A percentile compares a stretch with the other conserved stretches of the same genome.
Conservation (phyloP, 23 tunicate species). For the Ascidia mentula region DNA sequence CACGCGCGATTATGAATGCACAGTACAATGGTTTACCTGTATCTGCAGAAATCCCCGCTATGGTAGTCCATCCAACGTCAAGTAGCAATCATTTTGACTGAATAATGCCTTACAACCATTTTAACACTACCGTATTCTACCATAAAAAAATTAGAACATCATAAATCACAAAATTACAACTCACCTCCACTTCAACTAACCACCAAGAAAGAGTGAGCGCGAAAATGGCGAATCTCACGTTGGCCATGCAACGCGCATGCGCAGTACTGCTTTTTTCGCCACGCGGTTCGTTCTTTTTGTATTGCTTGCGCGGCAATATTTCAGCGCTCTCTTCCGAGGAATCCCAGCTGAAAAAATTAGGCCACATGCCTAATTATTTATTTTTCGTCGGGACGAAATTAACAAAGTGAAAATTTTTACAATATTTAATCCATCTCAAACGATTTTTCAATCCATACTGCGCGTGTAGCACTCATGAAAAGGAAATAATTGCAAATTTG, state of each 20-base stretch:
- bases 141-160: background rate
- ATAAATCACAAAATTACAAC: background rate
- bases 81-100: background rate
- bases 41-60: slow-evolving; percentile 4
- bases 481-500: too few relatives aligned
- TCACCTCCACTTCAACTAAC: background rate
- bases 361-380: too few relatives aligned
- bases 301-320: background rate
- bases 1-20: background rate
- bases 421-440: too few relatives aligned
- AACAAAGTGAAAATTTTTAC: too few relatives aligned
- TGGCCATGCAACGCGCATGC: background rate
- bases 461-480: too few relatives aligned
- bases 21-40: background rate
- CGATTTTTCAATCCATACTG: too few relatives aligned
- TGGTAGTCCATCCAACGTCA: background rate
- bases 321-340: background rate
- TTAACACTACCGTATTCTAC: background rate
- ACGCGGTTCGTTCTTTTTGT: slow-evolving; percentile 8
- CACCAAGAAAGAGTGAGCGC: slow-evolving; percentile 10
- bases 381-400: too few relatives aligned
- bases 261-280: slow-evolving; percentile 6
- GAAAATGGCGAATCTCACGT: slow-evolving; percentile 1
- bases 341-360: background rate
- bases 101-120: background rate